phyloP scores from a whole-genome alignment of 2,888 invertebrate genomes.

The Hoplodrina ambigua region DNA sequence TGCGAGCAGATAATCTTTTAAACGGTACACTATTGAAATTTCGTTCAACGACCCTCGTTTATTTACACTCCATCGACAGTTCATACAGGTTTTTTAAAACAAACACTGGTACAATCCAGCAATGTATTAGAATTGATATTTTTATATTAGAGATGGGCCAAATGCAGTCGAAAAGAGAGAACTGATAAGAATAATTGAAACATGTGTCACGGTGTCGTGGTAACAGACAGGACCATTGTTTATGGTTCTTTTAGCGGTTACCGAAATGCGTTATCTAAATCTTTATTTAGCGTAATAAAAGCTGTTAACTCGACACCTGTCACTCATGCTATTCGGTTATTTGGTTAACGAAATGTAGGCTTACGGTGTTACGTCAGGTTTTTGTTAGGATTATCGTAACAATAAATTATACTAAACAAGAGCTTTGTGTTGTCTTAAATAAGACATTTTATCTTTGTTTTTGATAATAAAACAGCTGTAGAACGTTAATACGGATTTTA shows the following conservation, averaged over 20 bases:
- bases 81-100: slow-evolving; percentile 15
- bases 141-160: slow-evolving; percentile 61
- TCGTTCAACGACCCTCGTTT: slow-evolving; percentile 65
- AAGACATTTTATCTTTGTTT: neutral
- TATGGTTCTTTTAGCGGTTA: slow-evolving; percentile 75
- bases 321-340: slow-evolving; percentile 70
- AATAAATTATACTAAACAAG: slow-evolving; percentile 38
- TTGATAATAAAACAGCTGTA: neutral
- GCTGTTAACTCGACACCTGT: slow-evolving; percentile 84
- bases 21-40: slow-evolving; percentile 73
- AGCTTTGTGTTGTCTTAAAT: slow-evolving; percentile 3
- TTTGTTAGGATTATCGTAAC: slow-evolving; percentile 22
- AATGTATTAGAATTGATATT: slow-evolving; percentile 53
- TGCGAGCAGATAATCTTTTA: slow-evolving; percentile 83
- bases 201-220: slow-evolving; percentile 81
- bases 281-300: slow-evolving; percentile 78
- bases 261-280: slow-evolving; percentile 74
- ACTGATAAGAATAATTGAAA: slow-evolving; percentile 87
- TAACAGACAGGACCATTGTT: slow-evolving; percentile 71
- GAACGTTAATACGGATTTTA: neutral
- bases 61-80: slow-evolving; percentile 55
- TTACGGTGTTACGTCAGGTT: slow-evolving; percentile 33
- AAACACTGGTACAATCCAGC: slow-evolving; percentile 33
- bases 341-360: slow-evolving; percentile 57
- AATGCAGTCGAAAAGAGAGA: slow-evolving; percentile 74